phyloP scores from a whole-genome alignment of 2,113 vertebrate species.

The Vombatus ursinus region DNA sequence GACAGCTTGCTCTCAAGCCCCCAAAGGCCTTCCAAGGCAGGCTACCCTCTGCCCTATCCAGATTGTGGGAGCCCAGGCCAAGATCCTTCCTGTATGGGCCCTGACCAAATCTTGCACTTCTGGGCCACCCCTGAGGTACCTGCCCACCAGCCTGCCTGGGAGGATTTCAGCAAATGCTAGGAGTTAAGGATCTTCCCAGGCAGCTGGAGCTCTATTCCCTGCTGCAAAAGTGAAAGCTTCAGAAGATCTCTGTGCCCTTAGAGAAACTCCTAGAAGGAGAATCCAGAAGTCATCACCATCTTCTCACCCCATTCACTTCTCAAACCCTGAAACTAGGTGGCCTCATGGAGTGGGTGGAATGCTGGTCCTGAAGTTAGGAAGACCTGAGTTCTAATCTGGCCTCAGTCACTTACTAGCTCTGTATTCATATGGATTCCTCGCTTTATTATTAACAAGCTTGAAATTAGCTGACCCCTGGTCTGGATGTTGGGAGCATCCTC shows the following conservation, averaged over 20 bases:
- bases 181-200: background rate
- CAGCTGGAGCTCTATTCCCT: too few species aligned
- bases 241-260: background rate
- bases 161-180: background rate
- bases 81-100: too few species aligned
- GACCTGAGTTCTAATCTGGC: background rate
- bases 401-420: background rate
- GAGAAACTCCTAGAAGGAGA: background rate
- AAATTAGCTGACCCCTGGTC: too few species aligned
- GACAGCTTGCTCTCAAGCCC: too few species aligned
- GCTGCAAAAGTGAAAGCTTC: background rate
- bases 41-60: too few species aligned
- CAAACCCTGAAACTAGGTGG: background rate
- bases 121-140: background rate
- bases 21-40: too few species aligned
- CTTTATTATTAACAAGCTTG: background rate
- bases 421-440: too few species aligned
- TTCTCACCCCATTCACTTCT: background rate
- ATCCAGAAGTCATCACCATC: background rate
- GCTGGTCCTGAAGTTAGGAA: background rate
- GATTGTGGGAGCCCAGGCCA: too few species aligned
- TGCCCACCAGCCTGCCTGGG: background rate
- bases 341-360: background rate
- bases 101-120: background rate
- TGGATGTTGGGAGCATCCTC: too few species aligned